Percentiles rank a stretch among this genome's conserved stretches.
phyloP scores from a whole-genome alignment of 2,113 vertebrate genomes.

The Hystrix brachyura region DNA sequence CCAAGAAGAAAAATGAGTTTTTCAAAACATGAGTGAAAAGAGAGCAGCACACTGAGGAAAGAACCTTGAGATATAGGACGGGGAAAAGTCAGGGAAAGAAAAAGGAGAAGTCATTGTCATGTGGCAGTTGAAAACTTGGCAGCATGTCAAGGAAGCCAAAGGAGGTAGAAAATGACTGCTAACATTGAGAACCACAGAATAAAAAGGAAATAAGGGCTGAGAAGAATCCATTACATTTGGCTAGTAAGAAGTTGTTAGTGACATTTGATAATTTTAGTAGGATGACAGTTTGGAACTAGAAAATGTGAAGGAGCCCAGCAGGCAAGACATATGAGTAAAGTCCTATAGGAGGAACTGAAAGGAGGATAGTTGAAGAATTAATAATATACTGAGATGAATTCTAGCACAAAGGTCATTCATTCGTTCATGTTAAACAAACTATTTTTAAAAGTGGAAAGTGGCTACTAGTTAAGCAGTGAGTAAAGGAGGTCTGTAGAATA shows the following conservation, averaged over 20 bases:
- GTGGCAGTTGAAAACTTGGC: neutral
- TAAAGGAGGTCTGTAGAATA: neutral
- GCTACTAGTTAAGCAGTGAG: neutral
- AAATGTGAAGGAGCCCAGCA: neutral
- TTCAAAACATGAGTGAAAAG: neutral
- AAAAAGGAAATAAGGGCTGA: neutral
- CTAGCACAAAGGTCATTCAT: neutral
- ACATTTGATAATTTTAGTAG: neutral
- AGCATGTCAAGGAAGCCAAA: neutral
- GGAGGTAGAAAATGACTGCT: neutral
- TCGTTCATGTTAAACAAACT: slow-evolving; percentile 23
- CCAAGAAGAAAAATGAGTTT: neutral
- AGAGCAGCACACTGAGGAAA: neutral
- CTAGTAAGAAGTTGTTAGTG: neutral
- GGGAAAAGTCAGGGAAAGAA: neutral
- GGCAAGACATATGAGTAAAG: neutral
- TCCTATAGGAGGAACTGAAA: neutral
- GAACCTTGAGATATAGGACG: neutral
- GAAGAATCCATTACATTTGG: slow-evolving; percentile 9
- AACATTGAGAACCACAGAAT: neutral
- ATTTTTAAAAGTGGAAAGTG: neutral
- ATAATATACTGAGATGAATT: neutral
- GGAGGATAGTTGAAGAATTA: neutral
- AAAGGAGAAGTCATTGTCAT: neutral
- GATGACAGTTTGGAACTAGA: neutral